Conservation (phyloP, 2,113 vertebrate genomes). For the Toxotes jaculatrix region DNA sequence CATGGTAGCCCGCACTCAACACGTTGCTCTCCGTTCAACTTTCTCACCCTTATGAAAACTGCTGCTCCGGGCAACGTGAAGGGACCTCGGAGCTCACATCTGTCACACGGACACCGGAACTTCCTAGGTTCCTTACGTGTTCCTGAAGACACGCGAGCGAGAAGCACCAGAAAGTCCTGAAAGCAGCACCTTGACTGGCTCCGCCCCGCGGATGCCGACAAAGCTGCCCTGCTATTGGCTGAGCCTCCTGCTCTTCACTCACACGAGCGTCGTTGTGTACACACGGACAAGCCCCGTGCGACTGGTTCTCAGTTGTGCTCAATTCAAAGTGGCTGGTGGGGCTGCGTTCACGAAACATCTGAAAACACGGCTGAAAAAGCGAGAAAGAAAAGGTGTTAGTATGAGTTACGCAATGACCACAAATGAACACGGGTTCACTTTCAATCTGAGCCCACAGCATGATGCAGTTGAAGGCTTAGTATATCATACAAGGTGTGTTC, state of each 20-base stretch:
- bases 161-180: neutral
- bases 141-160: accelerated
- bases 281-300: too few species aligned
- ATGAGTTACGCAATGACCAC: too few species aligned
- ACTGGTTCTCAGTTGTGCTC: too few species aligned
- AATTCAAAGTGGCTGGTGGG: too few species aligned
- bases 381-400: too few species aligned
- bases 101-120: neutral
- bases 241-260: accelerated
- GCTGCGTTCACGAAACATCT: too few species aligned
- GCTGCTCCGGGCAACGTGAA: neutral
- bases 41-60: neutral
- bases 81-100: conserved; percentile 26
- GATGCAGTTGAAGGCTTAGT: too few species aligned
- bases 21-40: neutral
- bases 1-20: conserved; percentile 62
- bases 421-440: too few species aligned
- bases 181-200: accelerated
- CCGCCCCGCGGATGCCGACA: neutral
- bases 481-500: too few species aligned
- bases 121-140: neutral
- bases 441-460: too few species aligned
- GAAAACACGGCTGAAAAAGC: too few species aligned
- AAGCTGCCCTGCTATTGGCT: neutral
- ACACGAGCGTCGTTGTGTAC: conserved; percentile 13